Conservation (phyloP, 2,113 vertebrate genomes). For the Seriola dumerili region DNA sequence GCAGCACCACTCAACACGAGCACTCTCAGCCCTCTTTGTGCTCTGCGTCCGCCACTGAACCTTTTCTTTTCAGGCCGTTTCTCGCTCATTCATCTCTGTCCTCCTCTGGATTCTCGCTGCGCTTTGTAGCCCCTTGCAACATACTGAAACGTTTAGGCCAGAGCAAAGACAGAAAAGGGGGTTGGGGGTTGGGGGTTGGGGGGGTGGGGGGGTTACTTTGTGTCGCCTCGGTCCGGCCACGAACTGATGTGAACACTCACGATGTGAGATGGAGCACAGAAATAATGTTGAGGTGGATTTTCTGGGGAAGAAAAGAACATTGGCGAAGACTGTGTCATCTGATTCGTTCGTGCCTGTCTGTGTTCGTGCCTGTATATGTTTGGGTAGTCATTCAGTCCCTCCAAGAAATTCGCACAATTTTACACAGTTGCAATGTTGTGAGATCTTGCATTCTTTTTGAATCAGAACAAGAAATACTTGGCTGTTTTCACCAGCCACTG, state of each 20-base stretch:
- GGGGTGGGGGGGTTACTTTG: constrained; percentile 38
- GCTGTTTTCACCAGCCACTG: no score
- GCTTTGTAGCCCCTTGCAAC: constrained; percentile 33
- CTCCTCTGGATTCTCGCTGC: constrained; percentile 40
- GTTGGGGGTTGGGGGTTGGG: constrained; percentile 15
- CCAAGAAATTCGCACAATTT: not conserved
- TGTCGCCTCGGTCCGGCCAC: constrained; percentile 44
- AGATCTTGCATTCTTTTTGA: no score
- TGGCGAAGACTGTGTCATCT: not conserved
- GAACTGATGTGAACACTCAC: constrained; percentile 30
- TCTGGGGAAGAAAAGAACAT: constrained; percentile 9
- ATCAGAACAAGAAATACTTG: no score
- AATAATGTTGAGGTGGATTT: not conserved
- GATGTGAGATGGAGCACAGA: constrained; percentile 17
- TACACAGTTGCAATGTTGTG: no score
- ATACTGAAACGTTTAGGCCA: constrained; percentile 70
- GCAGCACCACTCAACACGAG: not conserved
- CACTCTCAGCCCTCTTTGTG: constrained; percentile 8
- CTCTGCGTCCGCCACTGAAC: constrained; percentile 11
- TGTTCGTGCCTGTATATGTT: not conserved
- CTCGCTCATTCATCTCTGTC: constrained; percentile 64
- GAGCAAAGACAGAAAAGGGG: constrained; percentile 43
- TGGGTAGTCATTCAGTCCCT: not conserved
- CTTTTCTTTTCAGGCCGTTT: constrained; percentile 18
- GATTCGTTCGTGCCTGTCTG: not conserved